Conservation (phyloP, 2,888 invertebrate species). For the Lacanobia oleracea region DNA sequence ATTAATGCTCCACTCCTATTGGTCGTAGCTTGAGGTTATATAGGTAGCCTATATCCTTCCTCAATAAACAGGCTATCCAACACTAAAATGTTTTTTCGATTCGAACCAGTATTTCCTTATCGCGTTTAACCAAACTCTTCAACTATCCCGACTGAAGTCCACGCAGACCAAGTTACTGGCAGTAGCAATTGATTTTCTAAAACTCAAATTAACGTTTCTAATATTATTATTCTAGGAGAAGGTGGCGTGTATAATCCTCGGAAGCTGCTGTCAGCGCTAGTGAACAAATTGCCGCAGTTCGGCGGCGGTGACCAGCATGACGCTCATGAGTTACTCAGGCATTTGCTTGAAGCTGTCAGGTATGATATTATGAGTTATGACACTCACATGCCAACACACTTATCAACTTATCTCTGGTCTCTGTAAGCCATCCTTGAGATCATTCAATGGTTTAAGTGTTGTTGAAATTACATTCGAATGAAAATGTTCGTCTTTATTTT, state of each 20-base stretch:
- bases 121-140: too few relatives aligned
- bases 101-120: too few relatives aligned
- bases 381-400: not conserved
- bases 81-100: too few relatives aligned
- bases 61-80: too few relatives aligned
- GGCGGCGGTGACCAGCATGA: slow-evolving; percentile 99
- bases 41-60: too few relatives aligned
- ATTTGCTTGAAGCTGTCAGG: slow-evolving; percentile 96
- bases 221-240: slow-evolving; percentile 83
- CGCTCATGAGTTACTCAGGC: slow-evolving; percentile 97
- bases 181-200: not conserved
- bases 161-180: too few relatives aligned
- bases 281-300: slow-evolving; percentile 94
- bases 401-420: not conserved
- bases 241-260: slow-evolving; percentile 92
- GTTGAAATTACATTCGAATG: not conserved
- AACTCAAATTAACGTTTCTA: not conserved
- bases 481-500: not conserved
- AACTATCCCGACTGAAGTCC: too few relatives aligned
- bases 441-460: too few relatives aligned
- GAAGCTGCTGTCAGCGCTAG: slow-evolving; percentile 92
- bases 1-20: too few relatives aligned
- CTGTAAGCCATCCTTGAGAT: not conserved
- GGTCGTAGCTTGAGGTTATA: too few relatives aligned
- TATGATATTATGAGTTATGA: slow-evolving; percentile 68